Conservation (phyloP, 2,797 vertebrate species). For the Sebastes itinus region DNA sequence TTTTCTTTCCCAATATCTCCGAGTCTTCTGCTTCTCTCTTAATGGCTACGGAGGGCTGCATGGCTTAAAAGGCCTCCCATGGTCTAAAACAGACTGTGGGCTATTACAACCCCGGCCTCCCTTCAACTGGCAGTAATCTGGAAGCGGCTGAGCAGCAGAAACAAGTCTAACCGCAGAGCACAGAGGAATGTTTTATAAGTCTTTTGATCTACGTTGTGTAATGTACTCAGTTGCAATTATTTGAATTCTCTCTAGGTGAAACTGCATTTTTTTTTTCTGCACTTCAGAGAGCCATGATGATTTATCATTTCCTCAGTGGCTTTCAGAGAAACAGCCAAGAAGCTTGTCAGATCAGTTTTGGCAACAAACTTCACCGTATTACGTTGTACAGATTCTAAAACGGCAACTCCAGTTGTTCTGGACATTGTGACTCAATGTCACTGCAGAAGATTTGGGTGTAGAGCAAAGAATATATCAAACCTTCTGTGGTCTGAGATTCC, state of each 20-base stretch:
- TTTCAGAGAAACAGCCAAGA: constrained; percentile 9
- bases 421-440: not conserved
- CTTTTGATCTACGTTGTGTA: constrained; percentile 73
- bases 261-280: constrained; percentile 32
- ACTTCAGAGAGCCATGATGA: constrained; percentile 33
- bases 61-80: constrained; percentile 54
- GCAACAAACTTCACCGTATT: constrained; percentile 3
- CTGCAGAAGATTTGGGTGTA: not conserved
- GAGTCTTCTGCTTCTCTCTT: constrained; percentile 32
- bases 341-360: constrained; percentile 18
- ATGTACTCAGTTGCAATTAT: constrained; percentile 59
- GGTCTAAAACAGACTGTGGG: constrained; percentile 57
- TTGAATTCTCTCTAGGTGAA: constrained; percentile 47
- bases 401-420: not conserved
- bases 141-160: constrained; percentile 53
- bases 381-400: not conserved
- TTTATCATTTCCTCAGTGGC: constrained; percentile 21
- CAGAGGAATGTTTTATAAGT: constrained; percentile 61
- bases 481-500: not conserved
- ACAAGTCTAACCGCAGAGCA: constrained; percentile 52
- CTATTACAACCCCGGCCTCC: constrained; percentile 60
- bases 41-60: constrained; percentile 31
- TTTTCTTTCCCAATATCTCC: constrained; percentile 19
- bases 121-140: constrained; percentile 71
- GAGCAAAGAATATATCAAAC: not conserved